phyloP scores from a whole-genome alignment of 2,888 invertebrate species.

The Coecobrya sp. region DNA sequence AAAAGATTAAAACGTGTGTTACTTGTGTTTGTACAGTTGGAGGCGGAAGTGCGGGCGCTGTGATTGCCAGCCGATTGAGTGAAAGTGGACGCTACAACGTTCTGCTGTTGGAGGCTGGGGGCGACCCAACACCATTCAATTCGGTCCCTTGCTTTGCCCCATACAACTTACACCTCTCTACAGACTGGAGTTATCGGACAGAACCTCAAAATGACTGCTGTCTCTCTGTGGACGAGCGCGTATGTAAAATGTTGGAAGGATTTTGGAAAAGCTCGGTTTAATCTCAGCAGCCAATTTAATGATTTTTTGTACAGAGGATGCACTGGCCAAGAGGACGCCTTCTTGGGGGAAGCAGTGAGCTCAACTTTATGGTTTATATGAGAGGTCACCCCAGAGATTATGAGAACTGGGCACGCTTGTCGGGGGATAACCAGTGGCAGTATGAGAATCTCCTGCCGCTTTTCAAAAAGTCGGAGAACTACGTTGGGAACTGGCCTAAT shows the following conservation, averaged over 20 bases:
- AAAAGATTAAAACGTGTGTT: background rate
- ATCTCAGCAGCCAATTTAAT: background rate
- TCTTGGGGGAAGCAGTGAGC: conserved; percentile 56
- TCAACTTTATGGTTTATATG: conserved; percentile 66
- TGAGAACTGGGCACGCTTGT: conserved; percentile 32
- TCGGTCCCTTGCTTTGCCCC: conserved; percentile 38
- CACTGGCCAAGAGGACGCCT: conserved; percentile 65
- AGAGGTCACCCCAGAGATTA: conserved; percentile 57
- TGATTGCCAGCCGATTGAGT: conserved; percentile 38
- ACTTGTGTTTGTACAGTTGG: conserved; percentile 31
- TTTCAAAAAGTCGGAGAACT: conserved; percentile 65
- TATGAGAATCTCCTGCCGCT: conserved; percentile 49
- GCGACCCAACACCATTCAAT: conserved; percentile 60
- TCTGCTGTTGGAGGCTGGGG: conserved; percentile 66
- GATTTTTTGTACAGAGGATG: conserved; percentile 57
- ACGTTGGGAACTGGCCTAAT: conserved; percentile 57
- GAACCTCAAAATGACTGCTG: conserved; percentile 65
- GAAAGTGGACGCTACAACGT: conserved; percentile 66
- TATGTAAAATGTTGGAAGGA: background rate
- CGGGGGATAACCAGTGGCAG: conserved; percentile 35
- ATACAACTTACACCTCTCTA: conserved; percentile 55
- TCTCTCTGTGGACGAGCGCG: conserved; percentile 57
- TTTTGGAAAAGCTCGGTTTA: background rate
- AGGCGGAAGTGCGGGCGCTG: conserved; percentile 49
- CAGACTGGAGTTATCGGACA: conserved; percentile 62